A percentile compares a stretch with the other conserved stretches of the same genome.
Evolutionary conservation across 1,140 invertebrate genomes (phyloP).

Genomic region (Homalodisca vitripennis): DNA sequence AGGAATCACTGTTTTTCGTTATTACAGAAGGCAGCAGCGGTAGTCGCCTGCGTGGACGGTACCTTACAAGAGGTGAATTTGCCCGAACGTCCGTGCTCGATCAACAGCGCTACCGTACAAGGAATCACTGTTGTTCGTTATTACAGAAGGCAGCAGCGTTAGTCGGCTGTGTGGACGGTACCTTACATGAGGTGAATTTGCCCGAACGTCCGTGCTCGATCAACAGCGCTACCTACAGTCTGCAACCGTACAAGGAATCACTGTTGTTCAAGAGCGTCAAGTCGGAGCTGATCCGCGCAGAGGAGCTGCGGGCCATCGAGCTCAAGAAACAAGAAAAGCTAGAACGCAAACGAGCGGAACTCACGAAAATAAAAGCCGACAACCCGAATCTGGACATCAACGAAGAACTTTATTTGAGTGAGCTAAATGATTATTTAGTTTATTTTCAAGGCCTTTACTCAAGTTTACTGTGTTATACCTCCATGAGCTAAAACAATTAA

Average conservation of each 20-base stretch:
- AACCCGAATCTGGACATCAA: slow-evolving; percentile 59
- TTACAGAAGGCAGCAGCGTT: slow-evolving; percentile 37
- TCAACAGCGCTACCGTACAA: too few relatives aligned
- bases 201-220: background rate
- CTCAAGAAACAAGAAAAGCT: slow-evolving; percentile 53
- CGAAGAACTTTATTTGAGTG: slow-evolving; percentile 56
- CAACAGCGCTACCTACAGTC: background rate
- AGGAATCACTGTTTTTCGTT: too few relatives aligned
- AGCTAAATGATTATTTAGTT: too few relatives aligned
- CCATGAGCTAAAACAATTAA: too few relatives aligned
- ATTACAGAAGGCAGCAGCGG: too few relatives aligned
- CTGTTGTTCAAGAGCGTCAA: slow-evolving; percentile 57
- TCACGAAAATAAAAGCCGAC: slow-evolving; percentile 53
- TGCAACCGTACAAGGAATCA: background rate
- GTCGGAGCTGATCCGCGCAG: slow-evolving; percentile 54
- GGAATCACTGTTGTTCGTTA: too few relatives aligned
- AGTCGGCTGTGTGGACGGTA: slow-evolving; percentile 14
- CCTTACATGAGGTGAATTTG: background rate
- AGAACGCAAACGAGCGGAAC: slow-evolving; percentile 53
- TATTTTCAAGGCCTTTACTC: too few relatives aligned
- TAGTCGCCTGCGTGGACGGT: too few relatives aligned
- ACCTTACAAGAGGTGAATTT: too few relatives aligned
- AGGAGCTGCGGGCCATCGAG: slow-evolving; percentile 48
- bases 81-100: too few relatives aligned
- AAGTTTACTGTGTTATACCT: too few relatives aligned